Evolutionary conservation across 2,888 invertebrate species (phyloP).

Genomic region (Melolontha melolontha): DNA sequence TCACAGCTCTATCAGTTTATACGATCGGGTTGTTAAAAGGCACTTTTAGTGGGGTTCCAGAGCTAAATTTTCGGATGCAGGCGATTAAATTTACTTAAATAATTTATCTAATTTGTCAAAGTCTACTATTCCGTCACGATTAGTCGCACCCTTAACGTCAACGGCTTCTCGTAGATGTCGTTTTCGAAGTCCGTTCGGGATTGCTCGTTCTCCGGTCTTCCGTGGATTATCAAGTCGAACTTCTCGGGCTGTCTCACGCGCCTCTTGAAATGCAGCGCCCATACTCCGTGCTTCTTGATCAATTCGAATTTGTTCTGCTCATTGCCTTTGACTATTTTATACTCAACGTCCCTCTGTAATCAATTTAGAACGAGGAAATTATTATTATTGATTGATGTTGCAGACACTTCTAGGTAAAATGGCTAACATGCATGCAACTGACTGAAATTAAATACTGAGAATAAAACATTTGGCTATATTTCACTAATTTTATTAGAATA

Average conservation of each 20-base stretch:
- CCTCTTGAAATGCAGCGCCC: conserved; percentile 72
- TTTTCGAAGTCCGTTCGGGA: conserved; percentile 56
- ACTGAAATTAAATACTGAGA: too few relatives aligned
- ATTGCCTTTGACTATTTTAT: conserved; percentile 71
- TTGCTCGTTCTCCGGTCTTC: conserved; percentile 60
- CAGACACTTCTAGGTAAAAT: too few relatives aligned
- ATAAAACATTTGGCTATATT: too few relatives aligned
- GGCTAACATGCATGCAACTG: too few relatives aligned
- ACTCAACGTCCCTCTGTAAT: conserved; percentile 65
- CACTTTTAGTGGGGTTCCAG: conserved; percentile 2
- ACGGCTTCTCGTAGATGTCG: conserved; percentile 68
- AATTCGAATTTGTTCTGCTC: conserved; percentile 71
- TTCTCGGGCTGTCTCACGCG: conserved; percentile 68
- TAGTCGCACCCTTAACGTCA: conserved; percentile 68
- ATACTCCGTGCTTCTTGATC: conserved; percentile 69
- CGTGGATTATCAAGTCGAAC: conserved; percentile 71
- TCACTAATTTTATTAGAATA: too few relatives aligned
- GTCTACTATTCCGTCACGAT: conserved; percentile 65
- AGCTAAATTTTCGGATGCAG: conserved; percentile 12
- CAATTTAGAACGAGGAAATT: too few relatives aligned
- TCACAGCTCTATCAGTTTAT: neutral
- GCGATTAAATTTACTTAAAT: conserved; percentile 35
- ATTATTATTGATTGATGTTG: too few relatives aligned
- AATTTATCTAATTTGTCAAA: conserved; percentile 36
- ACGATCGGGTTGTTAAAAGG: neutral